Evolutionary conservation across 1,140 invertebrate species (phyloP).

Genomic region (Chionoecetes opilio): DNA sequence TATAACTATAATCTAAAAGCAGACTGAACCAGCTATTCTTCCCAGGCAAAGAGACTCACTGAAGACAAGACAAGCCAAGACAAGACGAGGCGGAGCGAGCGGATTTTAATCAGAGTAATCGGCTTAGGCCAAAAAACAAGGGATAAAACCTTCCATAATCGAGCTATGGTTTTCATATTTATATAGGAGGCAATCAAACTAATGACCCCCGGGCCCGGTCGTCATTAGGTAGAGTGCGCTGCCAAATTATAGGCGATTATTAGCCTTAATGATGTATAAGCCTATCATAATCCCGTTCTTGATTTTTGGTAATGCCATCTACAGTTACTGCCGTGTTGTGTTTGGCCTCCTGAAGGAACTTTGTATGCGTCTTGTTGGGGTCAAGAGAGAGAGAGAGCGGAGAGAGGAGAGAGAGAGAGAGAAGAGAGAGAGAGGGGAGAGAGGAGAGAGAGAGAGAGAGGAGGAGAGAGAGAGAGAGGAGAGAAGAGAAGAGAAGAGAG

Average conservation of each 20-base stretch:
- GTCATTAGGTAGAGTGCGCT: slow-evolving; percentile 64
- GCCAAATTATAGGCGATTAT: slow-evolving; percentile 63
- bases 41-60: too few species aligned
- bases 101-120: slow-evolving; percentile 62
- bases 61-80: neutral
- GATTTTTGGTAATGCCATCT: slow-evolving; percentile 19
- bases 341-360: too few species aligned
- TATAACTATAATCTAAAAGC: neutral
- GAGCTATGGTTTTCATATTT: slow-evolving; percentile 62
- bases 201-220: slow-evolving; percentile 43
- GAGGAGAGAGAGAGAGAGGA: neutral
- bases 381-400: too few species aligned
- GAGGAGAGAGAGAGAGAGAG: slow-evolving; percentile 24
- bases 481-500: too few species aligned
- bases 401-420: too few species aligned
- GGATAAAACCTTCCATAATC: slow-evolving; percentile 60
- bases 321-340: too few species aligned
- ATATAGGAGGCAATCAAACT: slow-evolving; percentile 58
- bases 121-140: slow-evolving; percentile 60
- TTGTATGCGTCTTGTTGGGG: too few species aligned
- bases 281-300: slow-evolving; percentile 51
- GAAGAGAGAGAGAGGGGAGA: too few species aligned
- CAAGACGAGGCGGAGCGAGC: neutral
- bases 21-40: too few species aligned
- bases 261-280: slow-evolving; percentile 68